Percentiles rank a stretch among this genome's conserved stretches.
These are phyloP conservation scores for Epizoanthus rinbou DNA, from an alignment of 92 coral and sea anemone genomes.

Conservation along the genomic window DNA sequence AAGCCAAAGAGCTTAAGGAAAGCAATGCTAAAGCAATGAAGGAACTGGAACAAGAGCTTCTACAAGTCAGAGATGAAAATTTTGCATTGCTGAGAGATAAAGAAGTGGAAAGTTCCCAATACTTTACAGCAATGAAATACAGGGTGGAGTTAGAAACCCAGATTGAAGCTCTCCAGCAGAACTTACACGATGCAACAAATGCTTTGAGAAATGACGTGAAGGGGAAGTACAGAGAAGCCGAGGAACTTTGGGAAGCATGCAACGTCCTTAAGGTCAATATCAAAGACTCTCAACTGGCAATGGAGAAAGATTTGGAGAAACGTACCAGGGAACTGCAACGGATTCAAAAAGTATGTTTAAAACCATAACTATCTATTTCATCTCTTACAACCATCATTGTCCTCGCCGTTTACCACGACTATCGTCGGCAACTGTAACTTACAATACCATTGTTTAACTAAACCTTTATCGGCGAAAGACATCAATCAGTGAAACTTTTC, in stretches of 20 bases:
- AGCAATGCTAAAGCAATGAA: not conserved
- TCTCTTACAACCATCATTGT: no score
- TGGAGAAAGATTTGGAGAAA: not conserved
- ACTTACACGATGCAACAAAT: not conserved
- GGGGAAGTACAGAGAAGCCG: slow-evolving; percentile 12
- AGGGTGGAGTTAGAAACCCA: slow-evolving; percentile 1
- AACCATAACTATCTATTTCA: no score
- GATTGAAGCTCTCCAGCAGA: slow-evolving; percentile 9
- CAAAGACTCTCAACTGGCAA: not conserved
- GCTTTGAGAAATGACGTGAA: not conserved
- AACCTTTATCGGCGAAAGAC: no score
- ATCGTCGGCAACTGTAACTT: no score
- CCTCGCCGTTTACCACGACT: no score
- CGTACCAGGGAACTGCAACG: not conserved
- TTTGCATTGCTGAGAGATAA: not conserved
- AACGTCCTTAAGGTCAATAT: not conserved
- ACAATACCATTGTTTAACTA: no score
- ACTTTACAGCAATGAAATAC: not conserved
- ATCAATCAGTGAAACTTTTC: no score
- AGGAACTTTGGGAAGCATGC: slow-evolving; percentile 10
- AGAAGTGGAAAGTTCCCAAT: slow-evolving; percentile 1
- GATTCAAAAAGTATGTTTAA: not conserved
- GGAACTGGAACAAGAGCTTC: not conserved
- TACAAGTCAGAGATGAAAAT: not conserved
- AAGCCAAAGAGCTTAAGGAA: slow-evolving; percentile 1